Base-by-base conservation (phyloP, 2,113 vertebrate genomes). In the Chelonoidis abingdonii region DNA sequence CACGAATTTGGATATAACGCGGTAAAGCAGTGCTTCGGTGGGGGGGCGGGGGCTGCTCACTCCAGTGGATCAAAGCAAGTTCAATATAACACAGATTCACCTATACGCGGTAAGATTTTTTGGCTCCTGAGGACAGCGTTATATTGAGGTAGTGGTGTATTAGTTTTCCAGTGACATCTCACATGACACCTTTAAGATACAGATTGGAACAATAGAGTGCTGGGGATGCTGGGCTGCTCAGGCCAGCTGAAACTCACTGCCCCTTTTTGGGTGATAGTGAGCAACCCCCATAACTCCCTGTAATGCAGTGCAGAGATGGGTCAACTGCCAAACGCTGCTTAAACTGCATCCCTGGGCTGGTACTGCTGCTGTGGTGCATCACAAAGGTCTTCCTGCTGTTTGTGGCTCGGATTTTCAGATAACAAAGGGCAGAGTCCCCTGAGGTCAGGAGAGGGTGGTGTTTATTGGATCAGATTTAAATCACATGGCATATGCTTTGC, bases 311-410 rank as follows among this genome's bases (percentile, higher is more conserved):
- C 69, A 75, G 19, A 38, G 69, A 41, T 65, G 31, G 31, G 65
- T 4, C 35, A n/a, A 16, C 35, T 69, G 65, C 62, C 35, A 69
- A n/a, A 69, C 4, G 0, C 35, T n/a, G 78, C 78, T 82, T 11
- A 8, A 25, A 0, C 38, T 22, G 38, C 0, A 1, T 25, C 75
- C 24, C 0, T 0, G 49, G n/a, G 47, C 62, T 65, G 86, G 12
- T 35, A 6, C 59, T n/a, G 62, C 62, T 69, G 6, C 16, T 69
- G 7, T n/a, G 8, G 65, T 0, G 0, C n/a, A 2, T 25, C 5
- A 0, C 0, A 52, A 31, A 31, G 47, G 13, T 80, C 35, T 80
- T 25, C 80, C 35, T 38, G 16, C 29, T 2, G 31, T 44, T 16
- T 78, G 3, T 6, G 19, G 17, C 49, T 82, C 5, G 41, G 54